Base-by-base conservation (phyloP, 2,113 vertebrate species). In the Lipotes vexillifer region DNA sequence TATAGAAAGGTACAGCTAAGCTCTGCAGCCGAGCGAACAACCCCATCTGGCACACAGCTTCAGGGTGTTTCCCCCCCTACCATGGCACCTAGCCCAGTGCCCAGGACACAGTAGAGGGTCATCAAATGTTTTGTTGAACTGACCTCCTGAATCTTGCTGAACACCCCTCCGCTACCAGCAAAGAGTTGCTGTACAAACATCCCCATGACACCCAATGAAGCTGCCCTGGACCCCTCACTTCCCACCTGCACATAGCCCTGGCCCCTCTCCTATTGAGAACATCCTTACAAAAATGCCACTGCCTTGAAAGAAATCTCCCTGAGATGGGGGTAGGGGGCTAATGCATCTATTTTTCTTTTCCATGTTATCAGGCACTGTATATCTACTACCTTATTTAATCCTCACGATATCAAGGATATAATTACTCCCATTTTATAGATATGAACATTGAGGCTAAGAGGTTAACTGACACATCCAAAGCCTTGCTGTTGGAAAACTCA, bases 1-100 rank as follows among this genome's bases (percentile, higher is more conserved):
- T 97, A 96, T 96, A 97, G 97, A 92, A 97, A 97, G 52, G 44
- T 95, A 49, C 17, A 77, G 72, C 57, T 77, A 41, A 57, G 65
- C 80, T 81, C 65, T 59, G 23, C 63, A 5, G 31, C 66, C n/a
- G 44, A 88, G 65, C 44, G 36, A 46, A 17, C 49, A 83, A 52
- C 81, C 71, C 59, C 44, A 71, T 69, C 69, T 92, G 85, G 49
- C 44, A 49, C 85, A 63, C 10, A 65, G 74, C 52, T 88, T 63
- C 61, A 33, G 23, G 78, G 59, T 82, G 33, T 15, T 36, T 77
- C 41, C 46, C 69, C n/a, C 46, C 46, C 29, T 83, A 6, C 44
- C 2, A 0, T 29, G 74, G n/a, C 41, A 29, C 4, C 33, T 65
- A 69, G 25, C 78, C 68, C 29, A 25, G n/a, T 12, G 25, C 21